Percentiles rank a stretch among this genome's conserved stretches.
These are phyloP conservation scores for Dromococcyx pavoninus DNA, from an alignment of 2,797 vertebrate genomes.

Conservation along the genomic window DNA sequence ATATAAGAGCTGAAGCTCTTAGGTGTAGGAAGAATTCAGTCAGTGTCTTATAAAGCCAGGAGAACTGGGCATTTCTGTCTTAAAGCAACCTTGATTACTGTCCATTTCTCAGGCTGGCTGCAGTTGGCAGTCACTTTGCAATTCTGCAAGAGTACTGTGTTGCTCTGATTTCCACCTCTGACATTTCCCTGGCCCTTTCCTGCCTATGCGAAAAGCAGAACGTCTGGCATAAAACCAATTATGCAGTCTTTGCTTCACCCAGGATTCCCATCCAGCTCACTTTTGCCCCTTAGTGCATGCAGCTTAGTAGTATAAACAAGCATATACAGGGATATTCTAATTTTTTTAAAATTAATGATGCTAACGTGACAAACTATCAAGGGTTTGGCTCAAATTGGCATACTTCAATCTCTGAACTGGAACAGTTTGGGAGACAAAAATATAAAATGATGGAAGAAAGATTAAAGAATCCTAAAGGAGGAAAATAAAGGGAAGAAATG, in stretches of 20 bases:
- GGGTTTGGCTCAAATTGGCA: not conserved
- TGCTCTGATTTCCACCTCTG: conserved; percentile 55
- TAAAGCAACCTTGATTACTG: not conserved
- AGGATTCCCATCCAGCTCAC: not conserved
- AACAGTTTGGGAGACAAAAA: not conserved
- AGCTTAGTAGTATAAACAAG: not conserved
- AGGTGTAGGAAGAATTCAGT: not conserved
- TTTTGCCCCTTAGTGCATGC: not conserved
- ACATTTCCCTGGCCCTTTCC: conserved; percentile 15
- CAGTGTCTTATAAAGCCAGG: not conserved
- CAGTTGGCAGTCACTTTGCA: not conserved
- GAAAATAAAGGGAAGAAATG: not conserved
- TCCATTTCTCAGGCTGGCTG: not conserved
- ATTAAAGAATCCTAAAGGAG: not conserved
- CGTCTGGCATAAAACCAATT: conserved; percentile 34
- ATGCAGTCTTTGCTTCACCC: conserved; percentile 7
- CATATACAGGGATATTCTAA: not conserved
- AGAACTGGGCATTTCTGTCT: not conserved
- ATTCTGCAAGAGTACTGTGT: conserved; percentile 3
- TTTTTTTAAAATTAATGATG: not conserved
- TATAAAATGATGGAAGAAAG: not conserved
- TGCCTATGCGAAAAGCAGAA: not conserved
- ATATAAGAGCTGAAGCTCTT: not conserved
- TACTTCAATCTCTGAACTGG: not conserved
- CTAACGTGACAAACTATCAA: not conserved